Base-by-base conservation (phyloP, 2,113 vertebrate species). In the Sebastes schlegelii region DNA sequence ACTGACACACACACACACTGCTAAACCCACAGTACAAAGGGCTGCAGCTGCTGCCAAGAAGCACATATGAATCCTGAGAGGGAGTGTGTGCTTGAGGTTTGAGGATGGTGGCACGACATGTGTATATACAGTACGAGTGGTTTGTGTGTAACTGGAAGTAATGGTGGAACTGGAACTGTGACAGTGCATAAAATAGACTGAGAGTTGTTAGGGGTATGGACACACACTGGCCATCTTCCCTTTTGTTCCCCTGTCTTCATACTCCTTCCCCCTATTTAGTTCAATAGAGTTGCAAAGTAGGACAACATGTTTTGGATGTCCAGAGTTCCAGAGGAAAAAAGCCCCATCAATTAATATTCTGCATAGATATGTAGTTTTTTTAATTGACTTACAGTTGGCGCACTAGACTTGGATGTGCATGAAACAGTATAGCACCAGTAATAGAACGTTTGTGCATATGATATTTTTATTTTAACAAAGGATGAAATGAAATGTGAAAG, bases 41-140 rank as follows among this genome's bases (percentile, higher is more conserved):
- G 5, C 67, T 83, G 78, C 90, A 88, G 90, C 89, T 92, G 84
- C 72, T 86, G 86, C 80, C 82, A 85, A 86, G 75, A 82, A 66
- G 71, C 34, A 34, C 67, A 71, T 61, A 54, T 71, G 80, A 68
- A 58, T 64, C 58, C 73, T 76, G 67, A 62, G 64, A 73, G 81
- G 63, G 75, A 76, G 79, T 70, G 72, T 80, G 77, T 85, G 58
- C 46, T 52, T 60, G 57, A 76, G 54, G 66, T 79, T 83, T 55
- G 14, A 55, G 45, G 13, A 84, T 67, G 49, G 79, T 57, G 52
- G 71, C 55, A 60, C 45, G 11, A 67, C 60, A 83, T 80, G 69
- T 76, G 52, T 72, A 21, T 61, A 12, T 61, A 61, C 13, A 40
- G 23, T 34, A 1, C 40, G 68, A 74, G 62, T 23, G 60, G 62